phyloP scores from a whole-genome alignment of 2,797 vertebrate species.

The Brachyrhaphis roseni region DNA sequence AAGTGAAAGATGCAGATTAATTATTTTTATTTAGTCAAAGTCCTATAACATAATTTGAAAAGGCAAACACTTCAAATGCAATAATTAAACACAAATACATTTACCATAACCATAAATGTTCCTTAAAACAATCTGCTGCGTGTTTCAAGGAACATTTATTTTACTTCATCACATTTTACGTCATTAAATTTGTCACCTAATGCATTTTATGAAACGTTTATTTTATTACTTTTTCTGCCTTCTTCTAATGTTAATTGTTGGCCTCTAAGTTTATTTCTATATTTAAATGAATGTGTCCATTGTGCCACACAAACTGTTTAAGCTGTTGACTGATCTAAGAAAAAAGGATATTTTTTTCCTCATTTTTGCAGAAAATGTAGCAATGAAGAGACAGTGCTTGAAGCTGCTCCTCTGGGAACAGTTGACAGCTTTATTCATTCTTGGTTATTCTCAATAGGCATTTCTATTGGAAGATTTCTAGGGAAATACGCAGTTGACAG shows the following conservation, averaged over 20 bases:
- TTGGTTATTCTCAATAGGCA: slow-evolving; percentile 51
- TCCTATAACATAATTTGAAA: background rate
- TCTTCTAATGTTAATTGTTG: slow-evolving; percentile 8
- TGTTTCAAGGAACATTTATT: too few relatives aligned
- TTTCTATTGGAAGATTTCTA: slow-evolving; percentile 50
- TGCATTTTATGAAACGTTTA: background rate
- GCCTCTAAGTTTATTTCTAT: slow-evolving; percentile 35
- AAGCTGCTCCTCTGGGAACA: slow-evolving; percentile 50
- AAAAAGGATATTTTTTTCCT: slow-evolving; percentile 8
- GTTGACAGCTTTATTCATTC: slow-evolving; percentile 71
- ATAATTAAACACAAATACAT: background rate
- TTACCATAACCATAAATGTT: background rate
- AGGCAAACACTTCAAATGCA: background rate
- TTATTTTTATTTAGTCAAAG: background rate
- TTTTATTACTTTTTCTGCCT: background rate
- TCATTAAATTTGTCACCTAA: too few relatives aligned
- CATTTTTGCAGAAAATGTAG: slow-evolving; percentile 36
- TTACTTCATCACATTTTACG: too few relatives aligned
- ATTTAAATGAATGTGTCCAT: slow-evolving; percentile 27
- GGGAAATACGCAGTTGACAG: slow-evolving; percentile 63
- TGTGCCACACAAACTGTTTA: slow-evolving; percentile 19
- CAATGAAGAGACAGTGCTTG: slow-evolving; percentile 43
- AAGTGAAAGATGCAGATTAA: background rate
- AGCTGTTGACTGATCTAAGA: slow-evolving; percentile 30
- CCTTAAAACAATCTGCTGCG: too few relatives aligned